Evolutionary conservation across 2,113 vertebrate genomes (phyloP).

Genomic region (Probosciger aterrimus): DNA sequence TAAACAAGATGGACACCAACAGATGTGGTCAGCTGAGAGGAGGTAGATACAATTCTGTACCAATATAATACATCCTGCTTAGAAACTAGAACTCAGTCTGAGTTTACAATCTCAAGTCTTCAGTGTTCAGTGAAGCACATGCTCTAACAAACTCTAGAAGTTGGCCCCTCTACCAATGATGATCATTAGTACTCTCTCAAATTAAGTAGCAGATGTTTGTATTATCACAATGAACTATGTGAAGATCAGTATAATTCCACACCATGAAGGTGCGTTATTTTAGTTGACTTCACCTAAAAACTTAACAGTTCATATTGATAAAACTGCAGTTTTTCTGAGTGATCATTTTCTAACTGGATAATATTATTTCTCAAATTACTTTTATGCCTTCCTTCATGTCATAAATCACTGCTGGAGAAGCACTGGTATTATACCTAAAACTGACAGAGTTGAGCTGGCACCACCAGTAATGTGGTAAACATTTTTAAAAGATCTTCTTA

Average conservation of each 20-base stretch:
- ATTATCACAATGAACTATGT: neutral
- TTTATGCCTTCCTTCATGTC: neutral
- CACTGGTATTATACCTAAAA: neutral
- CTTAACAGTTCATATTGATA: neutral
- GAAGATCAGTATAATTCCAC: neutral
- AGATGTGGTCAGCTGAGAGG: neutral
- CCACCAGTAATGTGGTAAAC: neutral
- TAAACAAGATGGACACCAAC: neutral
- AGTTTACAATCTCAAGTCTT: neutral
- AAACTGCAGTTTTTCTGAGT: neutral
- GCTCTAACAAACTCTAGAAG: neutral
- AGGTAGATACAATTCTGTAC: neutral
- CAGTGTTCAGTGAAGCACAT: neutral
- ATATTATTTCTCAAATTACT: conserved; percentile 13
- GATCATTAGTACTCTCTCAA: neutral
- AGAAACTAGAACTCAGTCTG: neutral
- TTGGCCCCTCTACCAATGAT: neutral
- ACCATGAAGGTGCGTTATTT: neutral
- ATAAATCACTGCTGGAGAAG: neutral
- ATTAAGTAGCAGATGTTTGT: neutral
- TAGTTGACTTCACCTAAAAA: conserved; percentile 1
- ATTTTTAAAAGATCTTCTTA: neutral
- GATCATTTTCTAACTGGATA: neutral
- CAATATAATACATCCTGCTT: neutral
- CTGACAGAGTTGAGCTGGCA: neutral